Base-by-base conservation (phyloP, 1,140 invertebrate genomes). In the Magallana angulata region DNA sequence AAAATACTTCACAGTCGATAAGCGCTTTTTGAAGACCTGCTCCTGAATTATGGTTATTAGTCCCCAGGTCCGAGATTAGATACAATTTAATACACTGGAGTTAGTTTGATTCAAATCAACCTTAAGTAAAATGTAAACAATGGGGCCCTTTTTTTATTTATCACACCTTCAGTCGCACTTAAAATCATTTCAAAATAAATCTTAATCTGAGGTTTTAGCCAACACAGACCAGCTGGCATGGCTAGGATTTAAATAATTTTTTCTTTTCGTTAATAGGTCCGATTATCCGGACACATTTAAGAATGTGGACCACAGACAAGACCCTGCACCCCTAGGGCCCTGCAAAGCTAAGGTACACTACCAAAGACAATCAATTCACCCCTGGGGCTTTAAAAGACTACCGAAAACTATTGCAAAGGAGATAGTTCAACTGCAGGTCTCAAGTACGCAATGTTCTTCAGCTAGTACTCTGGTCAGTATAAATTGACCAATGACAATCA, bases 1-100 rank as follows among this genome's bases (percentile, higher is more conserved):
- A 71, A 16, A 62, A 24, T 71, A 71, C n/a, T 71, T 71, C 68
- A 71, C 68, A 24, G 68, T 71, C 24, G 68, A 71, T 71, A 71
- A 71, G 68, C n/a, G 4, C 24, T 71, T 48, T 71, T 30, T 30
- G 68, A 71, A 71, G 11, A 71, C 36, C 36, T 11, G 6, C 18
- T 71, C 36, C 18, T 48, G 36, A 71, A 71, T 11, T 71, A 18
- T 71, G 18, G 24, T 71, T 71, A 30, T 71, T 71, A 24, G 11
- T 30, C n/a, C 18, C 68, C 68, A 30, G 18, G 68, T 71, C 36
- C 7, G 7, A 71, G 68, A 71, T 71, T 71, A 71, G 68, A 30
- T 71, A 71, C 68, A 71, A 71, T 71, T 71, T 71, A 71, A 71
- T 71, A 24, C 36, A 71, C 68, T 30, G 36, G 68, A 11, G 68